A percentile compares a stretch with the other conserved stretches of the same genome.
phyloP scores from a whole-genome alignment of 2,113 vertebrate genomes.

The Smithornis capensis region DNA sequence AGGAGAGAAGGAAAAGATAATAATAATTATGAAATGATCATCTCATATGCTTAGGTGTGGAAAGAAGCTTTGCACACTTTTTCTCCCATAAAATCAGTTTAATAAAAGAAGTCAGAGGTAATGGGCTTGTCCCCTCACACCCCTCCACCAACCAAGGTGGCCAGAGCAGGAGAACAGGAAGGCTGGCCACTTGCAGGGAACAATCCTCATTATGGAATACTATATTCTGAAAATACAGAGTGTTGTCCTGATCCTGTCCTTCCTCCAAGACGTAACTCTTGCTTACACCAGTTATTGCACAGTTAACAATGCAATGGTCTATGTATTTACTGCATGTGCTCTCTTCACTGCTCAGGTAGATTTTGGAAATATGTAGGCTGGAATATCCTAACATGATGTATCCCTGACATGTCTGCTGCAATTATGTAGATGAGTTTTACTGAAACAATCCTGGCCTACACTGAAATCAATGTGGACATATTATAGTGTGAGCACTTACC shows the following conservation, averaged over 20 bases:
- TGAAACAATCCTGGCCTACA: not conserved
- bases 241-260: not conserved
- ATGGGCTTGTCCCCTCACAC: not conserved
- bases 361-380: not conserved
- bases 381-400: not conserved
- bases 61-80: not conserved
- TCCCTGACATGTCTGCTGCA: not conserved
- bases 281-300: not conserved
- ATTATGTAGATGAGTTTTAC: not conserved
- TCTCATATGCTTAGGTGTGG: not conserved
- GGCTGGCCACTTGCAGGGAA: not conserved
- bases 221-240: not conserved
- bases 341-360: not conserved
- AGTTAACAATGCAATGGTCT: not conserved
- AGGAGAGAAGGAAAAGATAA: not conserved
- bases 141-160: no score
- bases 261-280: not conserved
- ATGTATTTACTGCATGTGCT: not conserved
- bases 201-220: not conserved
- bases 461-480: not conserved
- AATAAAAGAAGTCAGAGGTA: not conserved
- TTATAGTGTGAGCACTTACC: not conserved
- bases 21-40: not conserved
- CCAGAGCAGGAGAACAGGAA: no score
- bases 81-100: not conserved